Base-by-base conservation (phyloP, 2,113 vertebrate genomes). In the Galemys pyrenaicus region DNA sequence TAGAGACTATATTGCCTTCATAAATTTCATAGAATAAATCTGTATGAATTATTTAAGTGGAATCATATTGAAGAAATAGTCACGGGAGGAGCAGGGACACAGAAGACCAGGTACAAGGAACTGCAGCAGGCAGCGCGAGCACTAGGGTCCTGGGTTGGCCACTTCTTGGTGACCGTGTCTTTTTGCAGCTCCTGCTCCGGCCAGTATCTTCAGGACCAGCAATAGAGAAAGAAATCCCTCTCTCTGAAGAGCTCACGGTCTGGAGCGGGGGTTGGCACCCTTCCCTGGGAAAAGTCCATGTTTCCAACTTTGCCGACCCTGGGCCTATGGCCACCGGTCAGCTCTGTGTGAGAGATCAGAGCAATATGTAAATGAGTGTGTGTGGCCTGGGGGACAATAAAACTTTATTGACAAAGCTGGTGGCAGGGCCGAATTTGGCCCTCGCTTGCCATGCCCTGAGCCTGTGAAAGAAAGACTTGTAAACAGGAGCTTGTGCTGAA, bases 31-130 rank as follows among this genome's bases (percentile, higher is more conserved):
- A 44, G n/a, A 32, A 28, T 91, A 44, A 84, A 67, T 22, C 28
- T 24, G 2, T 71, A 46, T 89, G 30, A 74, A 35, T 89, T 46
- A 88, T 75, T 82, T 89, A 73, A 83, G 58, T 73, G 30, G 86
- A 95, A 79, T 82, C 78, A 37, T 89, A 24, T 67, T 89, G 70
- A 73, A 86, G 32, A 85, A 73, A 54, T 78, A 20, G 17, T 58
- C 58, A 64, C 7, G 51, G 49, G 22, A 13, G 16, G 12, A 10
- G 35, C 56, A 35, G 54, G 30, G 46, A 51, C 26, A 51, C 65
- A 74, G 56, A 62, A 74, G 62, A 28, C 24, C 20, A 51, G 20
- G 65, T 7, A 3, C 4, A 3, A 49, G 24, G 83, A 75, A 13
- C n/a, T n/a, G n/a, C n/a, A n/a, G n/a, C n/a, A n/a, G n/a, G n/a